These are phyloP conservation scores for Chrysotoxum bicinctum DNA, from an alignment of 2,888 invertebrate genomes.

Conservation along the genomic window DNA sequence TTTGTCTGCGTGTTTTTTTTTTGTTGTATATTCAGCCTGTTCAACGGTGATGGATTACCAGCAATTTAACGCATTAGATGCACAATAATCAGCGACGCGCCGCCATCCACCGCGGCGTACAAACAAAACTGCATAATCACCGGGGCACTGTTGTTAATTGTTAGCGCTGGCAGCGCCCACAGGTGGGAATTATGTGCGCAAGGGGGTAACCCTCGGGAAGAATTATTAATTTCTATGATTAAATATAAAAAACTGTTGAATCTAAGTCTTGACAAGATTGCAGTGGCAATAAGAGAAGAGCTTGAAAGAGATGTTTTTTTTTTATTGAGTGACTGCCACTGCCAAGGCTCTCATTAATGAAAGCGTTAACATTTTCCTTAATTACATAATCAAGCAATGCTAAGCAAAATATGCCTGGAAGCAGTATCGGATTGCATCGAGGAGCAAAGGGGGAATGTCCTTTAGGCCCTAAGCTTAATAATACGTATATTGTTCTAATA, in stretches of 20 bases:
- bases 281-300: not conserved
- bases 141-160: conserved; percentile 21
- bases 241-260: conserved; percentile 50
- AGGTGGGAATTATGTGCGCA: not conserved
- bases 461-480: not conserved
- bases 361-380: conserved; percentile 59
- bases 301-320: not conserved
- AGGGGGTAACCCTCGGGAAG: not conserved
- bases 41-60: conserved; percentile 52
- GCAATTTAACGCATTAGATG: conserved; percentile 69
- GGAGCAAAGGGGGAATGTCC: not conserved
- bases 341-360: conserved; percentile 40
- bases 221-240: conserved; percentile 67
- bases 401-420: not conserved
- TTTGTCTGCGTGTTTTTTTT: not conserved
- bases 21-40: conserved; percentile 15
- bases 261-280: conserved; percentile 35
- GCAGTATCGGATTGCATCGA: not conserved
- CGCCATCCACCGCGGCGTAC: conserved; percentile 32
- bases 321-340: not conserved
- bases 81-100: conserved; percentile 54
- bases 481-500: too few relatives aligned
- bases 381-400: conserved; percentile 34
- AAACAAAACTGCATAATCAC: conserved; percentile 70
- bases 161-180: conserved; percentile 17